Percentiles rank a stretch among this genome's conserved stretches.
Conservation (phyloP, 2,113 vertebrate genomes). For the Guaruba guarouba region DNA sequence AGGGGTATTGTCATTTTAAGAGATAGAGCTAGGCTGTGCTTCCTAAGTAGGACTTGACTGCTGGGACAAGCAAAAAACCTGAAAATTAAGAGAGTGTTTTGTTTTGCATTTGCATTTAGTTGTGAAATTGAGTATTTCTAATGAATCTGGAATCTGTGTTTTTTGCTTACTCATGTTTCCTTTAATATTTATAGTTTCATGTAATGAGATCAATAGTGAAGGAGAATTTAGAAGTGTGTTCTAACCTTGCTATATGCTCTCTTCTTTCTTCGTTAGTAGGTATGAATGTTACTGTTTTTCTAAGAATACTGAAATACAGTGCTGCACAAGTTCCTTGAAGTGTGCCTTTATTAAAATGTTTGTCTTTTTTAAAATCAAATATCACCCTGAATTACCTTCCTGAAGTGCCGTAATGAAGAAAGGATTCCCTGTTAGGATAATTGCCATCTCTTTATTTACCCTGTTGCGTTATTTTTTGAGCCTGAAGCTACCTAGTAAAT, state of each 20-base stretch:
- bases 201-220: not conserved
- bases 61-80: not conserved
- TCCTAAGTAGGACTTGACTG: not conserved
- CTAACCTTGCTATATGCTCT: not conserved
- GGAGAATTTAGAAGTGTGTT: not conserved
- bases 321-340: not conserved
- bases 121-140: not conserved
- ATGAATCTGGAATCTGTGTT: not conserved
- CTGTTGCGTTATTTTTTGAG: conserved; percentile 4
- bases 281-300: not conserved
- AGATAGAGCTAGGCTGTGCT: not conserved
- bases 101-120: not conserved
- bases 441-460: not conserved
- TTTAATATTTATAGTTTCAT: not conserved
- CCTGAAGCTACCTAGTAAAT: conserved; percentile 33
- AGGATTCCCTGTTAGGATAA: not conserved
- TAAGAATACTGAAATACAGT: not conserved
- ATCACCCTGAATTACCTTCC: not conserved
- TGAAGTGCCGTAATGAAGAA: not conserved
- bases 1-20: not conserved
- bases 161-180: not conserved
- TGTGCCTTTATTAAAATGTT: not conserved
- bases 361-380: not conserved
- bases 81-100: not conserved
- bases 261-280: not conserved